Percentiles rank a stretch among this genome's conserved stretches.
Conservation (phyloP, 2,888 invertebrate genomes). For the Agriopis aurantiaria region DNA sequence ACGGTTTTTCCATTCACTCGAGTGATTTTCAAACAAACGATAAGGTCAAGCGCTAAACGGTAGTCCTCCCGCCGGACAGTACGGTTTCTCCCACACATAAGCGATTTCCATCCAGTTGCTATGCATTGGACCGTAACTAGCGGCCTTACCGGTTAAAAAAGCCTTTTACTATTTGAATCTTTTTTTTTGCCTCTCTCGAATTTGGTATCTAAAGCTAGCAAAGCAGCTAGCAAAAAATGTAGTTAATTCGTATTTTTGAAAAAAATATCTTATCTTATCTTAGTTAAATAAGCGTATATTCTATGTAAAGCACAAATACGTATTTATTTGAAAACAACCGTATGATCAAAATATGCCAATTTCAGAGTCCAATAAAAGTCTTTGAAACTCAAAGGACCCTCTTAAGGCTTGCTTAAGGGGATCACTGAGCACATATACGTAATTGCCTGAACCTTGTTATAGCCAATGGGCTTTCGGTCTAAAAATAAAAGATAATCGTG, state of each 20-base stretch:
- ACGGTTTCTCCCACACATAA: conserved; percentile 21
- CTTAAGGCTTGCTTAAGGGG: conserved; percentile 7
- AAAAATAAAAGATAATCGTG: not conserved
- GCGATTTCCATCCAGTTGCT: conserved; percentile 16
- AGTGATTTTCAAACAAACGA: conserved; percentile 20
- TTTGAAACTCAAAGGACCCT: conserved; percentile 10
- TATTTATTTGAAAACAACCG: not conserved
- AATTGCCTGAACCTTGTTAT: conserved; percentile 23
- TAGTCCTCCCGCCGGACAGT: conserved; percentile 6
- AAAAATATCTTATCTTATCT: too few species aligned
- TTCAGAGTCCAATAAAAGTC: conserved; percentile 7
- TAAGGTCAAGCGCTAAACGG: conserved; percentile 29
- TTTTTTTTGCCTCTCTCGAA: not conserved
- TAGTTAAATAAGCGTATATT: not conserved
- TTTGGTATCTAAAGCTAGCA: too few species aligned
- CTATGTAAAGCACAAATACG: not conserved
- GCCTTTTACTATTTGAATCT: not conserved
- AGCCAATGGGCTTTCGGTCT: not conserved
- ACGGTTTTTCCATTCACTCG: conserved; percentile 5
- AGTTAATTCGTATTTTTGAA: too few species aligned
- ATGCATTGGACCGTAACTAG: conserved; percentile 12
- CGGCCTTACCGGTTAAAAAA: not conserved
- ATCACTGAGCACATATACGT: not conserved
- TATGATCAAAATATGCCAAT: conserved; percentile 8
- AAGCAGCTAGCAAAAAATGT: too few species aligned